A percentile compares a stretch with the other conserved stretches of the same genome.
phyloP scores from a whole-genome alignment of 1,140 invertebrate genomes.

The Drosophila kanapiae region DNA sequence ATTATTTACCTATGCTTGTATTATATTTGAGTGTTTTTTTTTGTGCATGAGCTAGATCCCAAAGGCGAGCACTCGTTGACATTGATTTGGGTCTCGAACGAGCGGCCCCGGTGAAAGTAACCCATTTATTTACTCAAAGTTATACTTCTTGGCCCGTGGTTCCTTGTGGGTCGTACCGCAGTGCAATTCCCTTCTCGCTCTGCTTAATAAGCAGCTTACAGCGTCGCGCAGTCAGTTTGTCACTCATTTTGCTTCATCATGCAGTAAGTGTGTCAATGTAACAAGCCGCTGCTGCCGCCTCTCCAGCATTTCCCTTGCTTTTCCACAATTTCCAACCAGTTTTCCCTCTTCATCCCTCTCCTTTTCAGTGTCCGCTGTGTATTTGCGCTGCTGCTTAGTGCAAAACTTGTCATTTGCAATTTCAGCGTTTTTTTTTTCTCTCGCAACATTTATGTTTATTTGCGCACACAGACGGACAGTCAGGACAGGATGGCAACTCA shows the following conservation, averaged over 20 bases:
- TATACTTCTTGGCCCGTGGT: slow-evolving; percentile 37
- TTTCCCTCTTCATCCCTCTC: not conserved
- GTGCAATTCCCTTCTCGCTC: slow-evolving; percentile 21
- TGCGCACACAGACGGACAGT: slow-evolving; percentile 25
- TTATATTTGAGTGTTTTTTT: too few species aligned
- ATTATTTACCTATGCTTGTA: too few species aligned
- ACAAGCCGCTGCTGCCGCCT: slow-evolving; percentile 32
- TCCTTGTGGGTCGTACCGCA: slow-evolving; percentile 49
- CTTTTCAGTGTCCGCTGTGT: slow-evolving; percentile 32
- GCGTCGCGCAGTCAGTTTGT: slow-evolving; percentile 77
- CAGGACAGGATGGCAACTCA: slow-evolving; percentile 51
- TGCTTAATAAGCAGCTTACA: slow-evolving; percentile 79
- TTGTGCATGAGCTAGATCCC: slow-evolving; percentile 4
- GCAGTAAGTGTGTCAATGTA: slow-evolving; percentile 82
- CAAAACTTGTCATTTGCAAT: slow-evolving; percentile 82
- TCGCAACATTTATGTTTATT: slow-evolving; percentile 60
- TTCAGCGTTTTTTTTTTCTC: slow-evolving; percentile 61
- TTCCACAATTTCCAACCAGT: slow-evolving; percentile 11
- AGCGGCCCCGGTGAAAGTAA: slow-evolving; percentile 62
- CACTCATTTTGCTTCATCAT: slow-evolving; percentile 83
- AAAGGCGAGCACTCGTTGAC: slow-evolving; percentile 55
- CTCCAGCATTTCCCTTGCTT: not conserved
- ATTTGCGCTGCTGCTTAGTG: slow-evolving; percentile 78
- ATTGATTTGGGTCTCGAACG: slow-evolving; percentile 73
- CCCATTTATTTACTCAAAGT: slow-evolving; percentile 78